phyloP scores from a whole-genome alignment of 2,797 vertebrate species.

The Erethizon dorsatum region DNA sequence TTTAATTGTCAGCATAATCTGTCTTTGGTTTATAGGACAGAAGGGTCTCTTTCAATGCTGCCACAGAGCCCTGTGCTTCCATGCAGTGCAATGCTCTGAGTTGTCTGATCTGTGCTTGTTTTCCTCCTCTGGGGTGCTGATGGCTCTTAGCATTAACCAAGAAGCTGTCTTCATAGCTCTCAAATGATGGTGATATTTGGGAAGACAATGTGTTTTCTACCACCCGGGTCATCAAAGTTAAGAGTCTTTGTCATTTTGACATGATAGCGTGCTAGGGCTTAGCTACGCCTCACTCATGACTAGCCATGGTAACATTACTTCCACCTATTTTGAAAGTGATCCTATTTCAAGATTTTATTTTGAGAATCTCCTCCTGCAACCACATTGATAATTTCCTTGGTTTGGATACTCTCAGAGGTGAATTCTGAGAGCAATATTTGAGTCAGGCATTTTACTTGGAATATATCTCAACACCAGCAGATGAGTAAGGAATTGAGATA shows the following conservation, averaged over 20 bases:
- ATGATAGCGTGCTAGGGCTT: background rate
- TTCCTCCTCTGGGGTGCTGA: background rate
- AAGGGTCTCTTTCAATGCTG: background rate
- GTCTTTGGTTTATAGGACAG: background rate
- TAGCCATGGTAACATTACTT: background rate
- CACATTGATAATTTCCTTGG: background rate
- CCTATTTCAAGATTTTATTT: background rate
- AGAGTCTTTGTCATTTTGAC: background rate
- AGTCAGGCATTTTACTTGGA: background rate
- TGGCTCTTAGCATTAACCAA: background rate
- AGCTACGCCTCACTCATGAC: background rate
- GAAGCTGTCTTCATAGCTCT: background rate
- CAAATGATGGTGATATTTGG: background rate
- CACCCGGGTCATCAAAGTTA: background rate
- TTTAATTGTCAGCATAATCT: background rate
- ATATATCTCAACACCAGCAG: background rate
- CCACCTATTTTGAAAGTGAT: background rate
- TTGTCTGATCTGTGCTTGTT: background rate
- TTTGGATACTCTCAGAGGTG: background rate
- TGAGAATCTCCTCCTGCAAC: background rate
- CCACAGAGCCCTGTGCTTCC: background rate
- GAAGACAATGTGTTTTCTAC: background rate
- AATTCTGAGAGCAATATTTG: background rate
- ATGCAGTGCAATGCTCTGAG: background rate
- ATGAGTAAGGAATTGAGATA: background rate